A percentile compares a stretch with the other conserved stretches of the same genome.
phyloP scores from a whole-genome alignment of 2,113 vertebrate species.

The Tenrec ecaudatus region DNA sequence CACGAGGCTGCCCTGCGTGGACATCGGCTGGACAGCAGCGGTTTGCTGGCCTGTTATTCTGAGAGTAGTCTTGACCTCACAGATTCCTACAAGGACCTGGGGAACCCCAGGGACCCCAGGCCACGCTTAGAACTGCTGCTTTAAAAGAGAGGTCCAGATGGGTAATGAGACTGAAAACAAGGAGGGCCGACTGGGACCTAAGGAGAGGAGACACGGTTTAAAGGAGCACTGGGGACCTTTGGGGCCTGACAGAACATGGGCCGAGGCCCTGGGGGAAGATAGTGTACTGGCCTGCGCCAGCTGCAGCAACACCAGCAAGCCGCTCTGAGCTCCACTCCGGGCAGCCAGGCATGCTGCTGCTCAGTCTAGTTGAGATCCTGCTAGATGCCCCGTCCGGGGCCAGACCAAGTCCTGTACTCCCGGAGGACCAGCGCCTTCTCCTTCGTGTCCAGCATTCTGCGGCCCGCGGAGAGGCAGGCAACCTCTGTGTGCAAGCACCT shows the following conservation, averaged over 20 bases:
- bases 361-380: too few species aligned
- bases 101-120: neutral
- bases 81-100: neutral
- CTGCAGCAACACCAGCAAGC: too few species aligned
- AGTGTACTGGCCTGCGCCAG: too few species aligned
- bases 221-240: neutral
- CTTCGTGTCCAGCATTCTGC: neutral
- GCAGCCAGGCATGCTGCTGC: too few species aligned
- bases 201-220: neutral
- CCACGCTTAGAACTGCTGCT: neutral
- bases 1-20: too few species aligned
- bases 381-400: neutral
- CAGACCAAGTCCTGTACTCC: neutral
- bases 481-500: neutral
- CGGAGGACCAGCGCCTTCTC: neutral
- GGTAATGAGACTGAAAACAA: neutral
- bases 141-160: neutral
- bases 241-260: neutral
- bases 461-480: rapidly evolving
- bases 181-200: neutral
- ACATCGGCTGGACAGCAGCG: neutral
- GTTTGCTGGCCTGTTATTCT: neutral
- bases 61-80: neutral
- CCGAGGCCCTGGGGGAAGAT: neutral
- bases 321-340: neutral